Conservation (phyloP, 2,888 invertebrate genomes). For the Esperia sulphurella region DNA sequence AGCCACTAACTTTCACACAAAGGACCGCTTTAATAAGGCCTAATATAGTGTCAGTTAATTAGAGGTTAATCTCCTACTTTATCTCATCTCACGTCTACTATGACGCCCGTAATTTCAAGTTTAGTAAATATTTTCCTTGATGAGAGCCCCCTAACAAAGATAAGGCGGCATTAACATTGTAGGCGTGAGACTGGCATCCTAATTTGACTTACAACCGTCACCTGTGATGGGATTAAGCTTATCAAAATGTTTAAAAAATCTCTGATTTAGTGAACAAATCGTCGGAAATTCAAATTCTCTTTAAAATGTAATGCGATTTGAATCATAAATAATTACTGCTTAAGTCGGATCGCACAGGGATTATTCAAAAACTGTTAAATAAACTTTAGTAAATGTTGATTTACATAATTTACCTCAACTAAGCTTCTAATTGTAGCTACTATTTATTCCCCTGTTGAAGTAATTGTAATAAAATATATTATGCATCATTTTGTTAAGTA, state of each 20-base stretch:
- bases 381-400: slow-evolving; percentile 20
- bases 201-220: slow-evolving; percentile 22
- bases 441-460: no score
- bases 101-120: slow-evolving; percentile 51
- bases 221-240: slow-evolving; percentile 42
- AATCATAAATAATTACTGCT: slow-evolving; percentile 11
- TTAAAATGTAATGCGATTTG: slow-evolving; percentile 4
- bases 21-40: slow-evolving; percentile 43
- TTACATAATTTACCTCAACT: slow-evolving; percentile 15
- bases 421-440: slow-evolving; percentile 23
- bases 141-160: slow-evolving; percentile 43
- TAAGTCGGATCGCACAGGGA: slow-evolving; percentile 28
- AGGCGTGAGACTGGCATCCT: slow-evolving; percentile 33
- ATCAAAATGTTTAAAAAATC: slow-evolving; percentile 21
- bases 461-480: no score
- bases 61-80: slow-evolving; percentile 56
- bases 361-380: slow-evolving; percentile 24
- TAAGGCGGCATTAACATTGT: slow-evolving; percentile 48
- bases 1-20: slow-evolving; percentile 12
- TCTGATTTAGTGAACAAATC: slow-evolving; percentile 29
- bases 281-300: slow-evolving; percentile 16
- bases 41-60: slow-evolving; percentile 59
- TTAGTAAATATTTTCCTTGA: slow-evolving; percentile 71
- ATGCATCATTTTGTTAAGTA: no score
- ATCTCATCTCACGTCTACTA: slow-evolving; percentile 51